These are phyloP conservation scores for Holacanthella duospinosa DNA, from an alignment of 2,888 invertebrate genomes.

Conservation along the genomic window DNA sequence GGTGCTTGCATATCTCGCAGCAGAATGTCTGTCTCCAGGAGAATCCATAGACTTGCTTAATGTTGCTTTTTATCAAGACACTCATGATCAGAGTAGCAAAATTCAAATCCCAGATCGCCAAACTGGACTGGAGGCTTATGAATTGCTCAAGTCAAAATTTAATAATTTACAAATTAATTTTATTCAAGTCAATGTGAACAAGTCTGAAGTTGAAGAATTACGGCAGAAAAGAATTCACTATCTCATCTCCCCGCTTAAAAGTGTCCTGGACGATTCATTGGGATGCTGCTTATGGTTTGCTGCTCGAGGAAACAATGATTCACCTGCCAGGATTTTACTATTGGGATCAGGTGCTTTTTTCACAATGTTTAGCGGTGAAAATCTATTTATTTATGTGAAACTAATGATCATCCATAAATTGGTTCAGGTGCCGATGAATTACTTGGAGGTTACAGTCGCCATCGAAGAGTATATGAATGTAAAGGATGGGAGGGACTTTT, in stretches of 20 bases:
- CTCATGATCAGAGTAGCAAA: neutral
- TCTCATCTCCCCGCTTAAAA: constrained; percentile 71
- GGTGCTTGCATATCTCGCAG: constrained; percentile 69
- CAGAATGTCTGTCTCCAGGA: constrained; percentile 52
- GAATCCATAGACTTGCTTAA: constrained; percentile 78
- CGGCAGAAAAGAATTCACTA: constrained; percentile 55
- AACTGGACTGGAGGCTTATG: constrained; percentile 25
- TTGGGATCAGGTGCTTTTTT: constrained; percentile 94
- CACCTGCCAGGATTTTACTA: constrained; percentile 2
- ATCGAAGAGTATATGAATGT: constrained; percentile 32
- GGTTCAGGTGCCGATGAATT: constrained; percentile 97
- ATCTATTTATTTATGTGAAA: too few species aligned
- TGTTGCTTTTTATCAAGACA: constrained; percentile 61
- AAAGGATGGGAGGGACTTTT: constrained; percentile 47
- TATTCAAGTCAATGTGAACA: constrained; percentile 53
- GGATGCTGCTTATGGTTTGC: constrained; percentile 98
- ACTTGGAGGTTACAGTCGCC: constrained; percentile 40
- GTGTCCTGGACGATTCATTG: constrained; percentile 88
- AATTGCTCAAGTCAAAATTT: constrained; percentile 21
- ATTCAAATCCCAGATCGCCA: constrained; percentile 20
- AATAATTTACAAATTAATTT: constrained; percentile 19
- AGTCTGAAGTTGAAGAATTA: constrained; percentile 52
- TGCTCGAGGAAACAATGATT: constrained; percentile 51
- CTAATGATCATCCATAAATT: too few species aligned
- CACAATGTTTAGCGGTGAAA: too few species aligned